Evolutionary conservation across 2,888 invertebrate species (phyloP), one percentile per base, ranked within the genome.

Genomic region (Amiota mariae): DNA sequence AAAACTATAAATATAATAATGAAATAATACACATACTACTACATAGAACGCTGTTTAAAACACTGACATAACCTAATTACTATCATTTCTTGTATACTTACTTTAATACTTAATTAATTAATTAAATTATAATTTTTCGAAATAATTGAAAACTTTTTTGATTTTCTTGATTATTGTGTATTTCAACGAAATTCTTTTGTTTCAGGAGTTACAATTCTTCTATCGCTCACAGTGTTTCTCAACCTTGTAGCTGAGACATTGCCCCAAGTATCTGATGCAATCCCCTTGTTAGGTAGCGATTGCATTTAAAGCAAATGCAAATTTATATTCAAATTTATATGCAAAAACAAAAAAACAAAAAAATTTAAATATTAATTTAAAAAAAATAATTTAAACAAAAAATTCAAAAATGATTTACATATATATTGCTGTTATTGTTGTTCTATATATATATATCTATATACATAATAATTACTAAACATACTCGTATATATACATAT

Each of bases 191-290:
- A 87, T 88, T 88, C 88, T 89, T 89, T 88, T 88, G 86, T 95
- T 95, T 92, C 96, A 98, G 98, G 98, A 93, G 97, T 98, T 93
- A 98, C 98, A 93, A 98, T 98, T 93, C 96, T 98, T 92, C 97
- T 99, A 91, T 98, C 98, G 92, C 95, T 99, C 94, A 98, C 98
- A 93, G 98, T 99, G 93, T 99, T 99, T 94, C 96, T 98, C 93
- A 97, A 98, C 93, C 95, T 98, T 93, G 98, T 99, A 92, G 98
- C 98, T 88, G 98, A 98, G 94, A 98, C 98, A 92, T 96, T 98
- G 95, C 98, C 98, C 92, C 98, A 97, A 94, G 98, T 98, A 92
- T 98, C 98, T 92, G 98, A 98, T 93, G 98, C 98, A 92, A 98
- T 99, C 93, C 98, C 99, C 92, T 93, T 99, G 93, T 98, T 99